Conservation (phyloP, 2,113 vertebrate species). For the Pionites leucogaster region DNA sequence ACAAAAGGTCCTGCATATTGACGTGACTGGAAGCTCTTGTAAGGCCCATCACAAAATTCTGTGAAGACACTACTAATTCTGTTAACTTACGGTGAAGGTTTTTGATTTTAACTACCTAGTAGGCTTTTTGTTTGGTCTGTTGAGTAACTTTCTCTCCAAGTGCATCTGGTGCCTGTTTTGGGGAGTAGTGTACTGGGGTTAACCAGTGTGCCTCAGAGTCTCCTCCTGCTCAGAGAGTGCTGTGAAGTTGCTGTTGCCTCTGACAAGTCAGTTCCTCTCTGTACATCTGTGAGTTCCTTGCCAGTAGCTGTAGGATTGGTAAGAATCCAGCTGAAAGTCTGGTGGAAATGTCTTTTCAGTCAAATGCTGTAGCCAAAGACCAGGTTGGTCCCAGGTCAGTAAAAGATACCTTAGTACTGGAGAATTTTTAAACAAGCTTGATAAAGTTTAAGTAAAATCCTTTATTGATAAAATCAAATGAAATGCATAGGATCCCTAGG, state of each 20-base stretch:
- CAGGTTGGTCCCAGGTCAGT: not conserved
- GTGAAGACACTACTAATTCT: not conserved
- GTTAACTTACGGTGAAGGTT: not conserved
- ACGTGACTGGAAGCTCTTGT: not conserved
- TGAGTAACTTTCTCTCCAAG: not conserved
- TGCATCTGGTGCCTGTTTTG: fast-evolving
- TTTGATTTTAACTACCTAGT: not conserved
- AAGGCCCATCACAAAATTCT: not conserved
- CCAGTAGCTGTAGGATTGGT: not conserved
- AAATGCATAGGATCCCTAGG: not conserved
- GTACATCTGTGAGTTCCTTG: not conserved
- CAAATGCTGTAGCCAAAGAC: not conserved
- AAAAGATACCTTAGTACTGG: not conserved
- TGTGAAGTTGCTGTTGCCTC: not conserved
- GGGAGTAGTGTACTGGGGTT: not conserved
- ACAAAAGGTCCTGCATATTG: not conserved
- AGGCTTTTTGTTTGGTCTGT: not conserved
- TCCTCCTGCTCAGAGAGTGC: fast-evolving
- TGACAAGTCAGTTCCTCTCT: not conserved
- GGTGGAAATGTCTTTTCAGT: not conserved
- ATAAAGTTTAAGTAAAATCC: not conserved
- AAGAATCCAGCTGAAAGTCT: not conserved
- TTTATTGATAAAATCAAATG: not conserved
- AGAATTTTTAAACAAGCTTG: not conserved
- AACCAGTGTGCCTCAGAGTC: not conserved